These are phyloP conservation scores for Hypomecis punctinalis DNA, from an alignment of 2,888 invertebrate species.

Conservation along the genomic window DNA sequence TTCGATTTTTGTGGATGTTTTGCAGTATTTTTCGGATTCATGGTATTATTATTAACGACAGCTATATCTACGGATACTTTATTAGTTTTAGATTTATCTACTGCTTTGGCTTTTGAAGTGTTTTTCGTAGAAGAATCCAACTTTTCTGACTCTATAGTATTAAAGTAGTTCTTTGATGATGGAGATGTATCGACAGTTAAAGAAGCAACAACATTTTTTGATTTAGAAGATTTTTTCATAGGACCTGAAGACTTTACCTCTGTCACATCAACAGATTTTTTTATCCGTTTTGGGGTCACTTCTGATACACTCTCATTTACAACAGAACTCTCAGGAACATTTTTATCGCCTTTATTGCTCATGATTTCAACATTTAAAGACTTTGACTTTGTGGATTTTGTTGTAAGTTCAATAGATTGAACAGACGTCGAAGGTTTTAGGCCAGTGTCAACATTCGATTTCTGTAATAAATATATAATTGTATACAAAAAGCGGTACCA, in stretches of 20 bases:
- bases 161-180: neutral
- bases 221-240: conserved; percentile 6
- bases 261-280: conserved; percentile 1
- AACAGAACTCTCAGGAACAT: neutral
- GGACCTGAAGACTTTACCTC: neutral
- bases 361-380: neutral
- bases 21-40: neutral
- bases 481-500: neutral
- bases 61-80: neutral
- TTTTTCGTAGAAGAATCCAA: neutral
- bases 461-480: neutral
- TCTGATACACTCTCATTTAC: conserved; percentile 5
- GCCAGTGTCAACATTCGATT: neutral
- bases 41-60: neutral
- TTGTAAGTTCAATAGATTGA: neutral
- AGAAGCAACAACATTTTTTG: conserved; percentile 3
- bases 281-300: conserved; percentile 4
- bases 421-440: neutral
- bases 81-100: neutral
- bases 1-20: conserved; percentile 1
- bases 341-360: neutral
- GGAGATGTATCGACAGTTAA: neutral
- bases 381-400: conserved; percentile 3
- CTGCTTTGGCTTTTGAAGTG: neutral
- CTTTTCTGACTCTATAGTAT: neutral